Percentiles rank a stretch among this genome's conserved stretches.
These are phyloP conservation scores for Hydrolagus colliei DNA, from an alignment of 2,797 vertebrate species.

Conservation along the genomic window DNA sequence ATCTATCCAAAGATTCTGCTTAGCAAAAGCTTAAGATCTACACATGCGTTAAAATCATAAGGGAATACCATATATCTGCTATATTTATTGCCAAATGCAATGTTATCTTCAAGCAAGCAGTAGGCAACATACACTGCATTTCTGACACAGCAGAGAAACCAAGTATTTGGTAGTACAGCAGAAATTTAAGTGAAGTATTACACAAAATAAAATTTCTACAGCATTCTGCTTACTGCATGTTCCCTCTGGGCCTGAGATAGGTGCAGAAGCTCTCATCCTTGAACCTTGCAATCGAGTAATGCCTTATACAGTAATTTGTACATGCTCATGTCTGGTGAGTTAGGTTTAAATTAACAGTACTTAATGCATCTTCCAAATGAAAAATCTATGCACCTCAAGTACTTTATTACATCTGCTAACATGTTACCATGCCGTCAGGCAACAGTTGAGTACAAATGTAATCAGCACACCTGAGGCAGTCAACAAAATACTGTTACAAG, in stretches of 20 bases:
- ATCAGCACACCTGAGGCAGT: slow-evolving; percentile 57
- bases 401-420: slow-evolving; percentile 51
- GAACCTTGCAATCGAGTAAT: slow-evolving; percentile 50
- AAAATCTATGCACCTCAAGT: slow-evolving; percentile 54
- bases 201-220: slow-evolving; percentile 55
- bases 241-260: slow-evolving; percentile 56
- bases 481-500: slow-evolving; percentile 63
- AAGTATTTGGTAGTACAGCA: slow-evolving; percentile 59
- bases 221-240: slow-evolving; percentile 58
- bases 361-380: slow-evolving; percentile 56
- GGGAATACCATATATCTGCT: slow-evolving; percentile 52
- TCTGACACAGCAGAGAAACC: slow-evolving; percentile 61
- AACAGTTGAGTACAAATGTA: slow-evolving; percentile 55
- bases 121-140: slow-evolving; percentile 65
- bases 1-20: slow-evolving; percentile 43
- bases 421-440: slow-evolving; percentile 52
- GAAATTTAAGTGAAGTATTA: slow-evolving; percentile 50
- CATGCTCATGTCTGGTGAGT: slow-evolving; percentile 46
- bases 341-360: slow-evolving; percentile 44
- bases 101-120: slow-evolving; percentile 58
- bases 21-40: slow-evolving; percentile 62
- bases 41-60: slow-evolving; percentile 59
- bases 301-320: slow-evolving; percentile 52
- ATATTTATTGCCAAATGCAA: slow-evolving; percentile 63
- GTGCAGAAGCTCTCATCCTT: slow-evolving; percentile 57